Conservation (phyloP, 2,888 invertebrate genomes). For the Drosophila ustulata region DNA sequence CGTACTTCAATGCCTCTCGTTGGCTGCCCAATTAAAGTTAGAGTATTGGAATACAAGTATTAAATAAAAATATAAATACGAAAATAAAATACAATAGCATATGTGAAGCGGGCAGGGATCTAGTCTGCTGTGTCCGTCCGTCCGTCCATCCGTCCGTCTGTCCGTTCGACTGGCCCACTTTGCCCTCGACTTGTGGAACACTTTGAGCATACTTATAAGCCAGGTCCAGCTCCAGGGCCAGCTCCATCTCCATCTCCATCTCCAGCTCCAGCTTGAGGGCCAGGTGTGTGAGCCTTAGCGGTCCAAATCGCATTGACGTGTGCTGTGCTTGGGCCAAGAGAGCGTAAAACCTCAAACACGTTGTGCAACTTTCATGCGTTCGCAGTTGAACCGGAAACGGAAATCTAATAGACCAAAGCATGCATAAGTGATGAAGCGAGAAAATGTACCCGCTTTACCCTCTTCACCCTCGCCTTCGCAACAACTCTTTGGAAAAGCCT, state of each 20-base stretch:
- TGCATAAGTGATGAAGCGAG: slow-evolving; percentile 79
- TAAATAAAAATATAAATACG: slow-evolving; percentile 17
- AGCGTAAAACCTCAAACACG: slow-evolving; percentile 79
- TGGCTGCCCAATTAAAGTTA: neutral
- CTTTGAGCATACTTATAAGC: slow-evolving; percentile 45
- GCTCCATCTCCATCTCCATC: too few species aligned
- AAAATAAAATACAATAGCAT: slow-evolving; percentile 34
- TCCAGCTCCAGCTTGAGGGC: neutral
- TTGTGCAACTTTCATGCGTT: slow-evolving; percentile 69
- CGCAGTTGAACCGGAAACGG: slow-evolving; percentile 79
- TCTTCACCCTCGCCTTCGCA: neutral
- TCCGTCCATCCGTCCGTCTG: neutral
- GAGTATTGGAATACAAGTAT: slow-evolving; percentile 18
- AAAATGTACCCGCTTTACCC: slow-evolving; percentile 48
- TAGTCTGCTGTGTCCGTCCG: neutral
- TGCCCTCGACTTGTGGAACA: slow-evolving; percentile 4
- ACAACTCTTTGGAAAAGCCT: slow-evolving; percentile 9
- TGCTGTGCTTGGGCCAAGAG: slow-evolving; percentile 55
- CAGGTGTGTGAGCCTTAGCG: slow-evolving; percentile 73
- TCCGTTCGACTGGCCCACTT: slow-evolving; percentile 12
- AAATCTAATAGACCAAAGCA: slow-evolving; percentile 80
- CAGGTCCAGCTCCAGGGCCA: neutral
- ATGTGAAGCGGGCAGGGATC: slow-evolving; percentile 8
- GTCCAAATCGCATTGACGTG: slow-evolving; percentile 74
- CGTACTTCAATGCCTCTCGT: too few species aligned